Conservation (phyloP, 2,797 vertebrate species). For the Bradypodion ventrale region DNA sequence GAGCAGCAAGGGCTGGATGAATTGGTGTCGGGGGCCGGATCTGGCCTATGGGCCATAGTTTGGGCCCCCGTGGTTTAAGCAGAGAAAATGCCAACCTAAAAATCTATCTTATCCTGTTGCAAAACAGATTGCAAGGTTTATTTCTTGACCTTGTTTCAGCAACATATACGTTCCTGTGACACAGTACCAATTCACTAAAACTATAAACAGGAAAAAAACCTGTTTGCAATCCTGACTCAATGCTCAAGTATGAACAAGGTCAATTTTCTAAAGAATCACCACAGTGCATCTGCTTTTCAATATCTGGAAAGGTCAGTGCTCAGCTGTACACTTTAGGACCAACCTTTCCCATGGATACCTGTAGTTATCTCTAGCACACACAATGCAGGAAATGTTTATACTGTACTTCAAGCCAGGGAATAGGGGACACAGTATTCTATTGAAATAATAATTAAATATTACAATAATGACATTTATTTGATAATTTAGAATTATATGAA, state of each 20-base stretch:
- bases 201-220: not conserved
- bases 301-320: not conserved
- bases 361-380: too few relatives aligned
- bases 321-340: not conserved
- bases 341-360: not conserved
- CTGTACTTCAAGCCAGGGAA: too few relatives aligned
- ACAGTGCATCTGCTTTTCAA: not conserved
- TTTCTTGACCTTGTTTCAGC: slow-evolving; percentile 23
- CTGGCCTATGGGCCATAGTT: too few relatives aligned
- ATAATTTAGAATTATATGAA: not conserved
- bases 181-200: slow-evolving; percentile 36
- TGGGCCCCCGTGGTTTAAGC: too few relatives aligned
- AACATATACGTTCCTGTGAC: slow-evolving; percentile 41
- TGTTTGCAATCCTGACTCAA: not conserved
- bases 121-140: slow-evolving; percentile 16
- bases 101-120: too few relatives aligned
- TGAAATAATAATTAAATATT: not conserved
- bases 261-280: slow-evolving; percentile 13
- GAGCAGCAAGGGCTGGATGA: too few relatives aligned
- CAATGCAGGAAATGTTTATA: too few relatives aligned
- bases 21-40: too few relatives aligned
- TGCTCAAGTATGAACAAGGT: not conserved
- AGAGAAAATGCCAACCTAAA: too few relatives aligned
- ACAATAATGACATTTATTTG: not conserved
- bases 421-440: not conserved